Percentiles rank a stretch among this genome's conserved stretches.
phyloP scores from a whole-genome alignment of 2,113 vertebrate species.

The Myiopsitta monachus region DNA sequence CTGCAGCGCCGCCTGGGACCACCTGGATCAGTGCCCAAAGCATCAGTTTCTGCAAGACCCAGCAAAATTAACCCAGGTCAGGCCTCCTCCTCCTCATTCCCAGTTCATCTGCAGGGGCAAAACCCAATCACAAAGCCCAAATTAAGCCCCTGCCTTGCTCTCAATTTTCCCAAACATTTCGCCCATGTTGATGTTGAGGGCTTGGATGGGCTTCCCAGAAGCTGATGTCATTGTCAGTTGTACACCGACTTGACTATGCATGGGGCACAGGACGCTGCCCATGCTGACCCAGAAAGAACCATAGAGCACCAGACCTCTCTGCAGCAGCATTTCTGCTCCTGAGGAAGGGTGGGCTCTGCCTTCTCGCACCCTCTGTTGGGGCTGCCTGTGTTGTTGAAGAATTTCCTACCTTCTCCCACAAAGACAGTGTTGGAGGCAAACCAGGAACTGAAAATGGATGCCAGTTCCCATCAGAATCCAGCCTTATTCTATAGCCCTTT shows the following conservation, averaged over 20 bases:
- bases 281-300: neutral
- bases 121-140: neutral
- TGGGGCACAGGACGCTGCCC: neutral
- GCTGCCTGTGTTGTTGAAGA: neutral
- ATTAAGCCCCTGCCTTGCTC: neutral
- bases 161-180: neutral
- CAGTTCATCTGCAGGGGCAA: neutral
- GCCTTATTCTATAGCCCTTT: neutral
- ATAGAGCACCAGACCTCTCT: neutral
- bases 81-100: neutral
- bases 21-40: neutral
- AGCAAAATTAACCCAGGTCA: conserved; percentile 3
- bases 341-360: neutral
- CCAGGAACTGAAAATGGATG: neutral
- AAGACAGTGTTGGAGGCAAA: neutral
- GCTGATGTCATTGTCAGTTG: fast-evolving
- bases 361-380: fast-evolving
- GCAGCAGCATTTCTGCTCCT: neutral
- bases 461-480: neutral
- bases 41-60: conserved; percentile 7
- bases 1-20: neutral
- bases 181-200: neutral
- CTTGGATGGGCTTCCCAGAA: neutral
- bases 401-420: neutral
- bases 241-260: fast-evolving